Conservation (phyloP, 2,888 invertebrate genomes). For the Cotesia congregata region DNA sequence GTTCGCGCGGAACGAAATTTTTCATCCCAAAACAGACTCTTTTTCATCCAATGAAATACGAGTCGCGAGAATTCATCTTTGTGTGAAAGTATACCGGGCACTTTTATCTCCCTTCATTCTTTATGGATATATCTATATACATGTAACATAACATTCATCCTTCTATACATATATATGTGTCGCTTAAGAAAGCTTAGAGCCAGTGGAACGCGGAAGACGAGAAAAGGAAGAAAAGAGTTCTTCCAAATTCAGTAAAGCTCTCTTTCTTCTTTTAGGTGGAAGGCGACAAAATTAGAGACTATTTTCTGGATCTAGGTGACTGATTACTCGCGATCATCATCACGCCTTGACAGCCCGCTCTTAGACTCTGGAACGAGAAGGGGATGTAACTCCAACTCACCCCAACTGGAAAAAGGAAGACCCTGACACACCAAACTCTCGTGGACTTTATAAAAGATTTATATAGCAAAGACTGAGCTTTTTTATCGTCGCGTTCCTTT, state of each 20-base stretch:
- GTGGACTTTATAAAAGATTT: slow-evolving; percentile 32
- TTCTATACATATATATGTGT: background rate
- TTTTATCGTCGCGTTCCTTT: slow-evolving; percentile 2
- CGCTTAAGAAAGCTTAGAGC: background rate
- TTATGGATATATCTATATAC: background rate
- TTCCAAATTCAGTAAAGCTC: background rate
- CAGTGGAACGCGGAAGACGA: background rate
- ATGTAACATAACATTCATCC: background rate
- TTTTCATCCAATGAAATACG: slow-evolving; percentile 43
- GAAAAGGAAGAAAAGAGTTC: slow-evolving; percentile 32
- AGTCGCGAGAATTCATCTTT: slow-evolving; percentile 41
- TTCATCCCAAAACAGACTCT: slow-evolving; percentile 39
- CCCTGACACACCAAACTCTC: background rate
- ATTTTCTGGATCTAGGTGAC: slow-evolving; percentile 27
- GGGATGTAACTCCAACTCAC: background rate
- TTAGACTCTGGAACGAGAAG: background rate
- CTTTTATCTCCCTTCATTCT: slow-evolving; percentile 37
- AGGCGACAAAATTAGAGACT: slow-evolving; percentile 34
- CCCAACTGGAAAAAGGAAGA: background rate
- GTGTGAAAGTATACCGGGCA: slow-evolving; percentile 42
- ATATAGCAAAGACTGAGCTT: slow-evolving; percentile 24
- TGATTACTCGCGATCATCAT: slow-evolving; percentile 37
- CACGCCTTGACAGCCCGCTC: background rate
- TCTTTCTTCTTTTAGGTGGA: background rate
- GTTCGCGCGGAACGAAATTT: slow-evolving; percentile 35